phyloP scores from a whole-genome alignment of 2,888 invertebrate genomes.

The Synergus japonicus region DNA sequence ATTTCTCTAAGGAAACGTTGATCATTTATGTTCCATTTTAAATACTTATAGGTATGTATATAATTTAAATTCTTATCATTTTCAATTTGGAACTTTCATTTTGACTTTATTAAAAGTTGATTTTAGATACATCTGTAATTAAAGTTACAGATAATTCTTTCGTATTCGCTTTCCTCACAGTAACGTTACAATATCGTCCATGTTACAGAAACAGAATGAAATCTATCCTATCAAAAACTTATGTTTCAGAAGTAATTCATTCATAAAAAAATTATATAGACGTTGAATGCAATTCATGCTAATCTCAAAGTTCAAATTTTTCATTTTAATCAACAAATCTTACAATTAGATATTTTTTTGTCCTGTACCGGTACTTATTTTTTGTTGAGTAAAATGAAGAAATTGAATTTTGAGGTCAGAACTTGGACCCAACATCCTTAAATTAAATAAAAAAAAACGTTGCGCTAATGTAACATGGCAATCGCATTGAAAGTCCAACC shows the following conservation, averaged over 20 bases:
- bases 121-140: slow-evolving; percentile 22
- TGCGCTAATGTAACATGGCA: background rate
- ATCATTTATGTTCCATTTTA: background rate
- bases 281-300: too few species aligned
- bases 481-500: background rate
- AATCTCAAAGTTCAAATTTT: too few species aligned
- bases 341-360: too few species aligned
- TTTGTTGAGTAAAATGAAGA: too few species aligned
- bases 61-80: background rate
- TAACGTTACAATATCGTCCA: slow-evolving; percentile 16
- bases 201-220: slow-evolving; percentile 3
- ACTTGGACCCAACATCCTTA: background rate
- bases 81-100: slow-evolving; percentile 14
- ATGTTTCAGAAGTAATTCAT: background rate
- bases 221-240: background rate
- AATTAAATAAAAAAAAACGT: background rate
- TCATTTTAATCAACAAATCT: too few species aligned
- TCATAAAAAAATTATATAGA: background rate
- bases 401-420: background rate
- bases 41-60: background rate
- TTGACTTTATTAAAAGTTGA: slow-evolving; percentile 34
- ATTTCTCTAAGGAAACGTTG: too few species aligned
- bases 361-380: too few species aligned
- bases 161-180: slow-evolving; percentile 15
- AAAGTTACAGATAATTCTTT: slow-evolving; percentile 15